These are phyloP conservation scores for Drosophila borealis DNA, from an alignment of 2,888 invertebrate genomes.

Conservation along the genomic window DNA sequence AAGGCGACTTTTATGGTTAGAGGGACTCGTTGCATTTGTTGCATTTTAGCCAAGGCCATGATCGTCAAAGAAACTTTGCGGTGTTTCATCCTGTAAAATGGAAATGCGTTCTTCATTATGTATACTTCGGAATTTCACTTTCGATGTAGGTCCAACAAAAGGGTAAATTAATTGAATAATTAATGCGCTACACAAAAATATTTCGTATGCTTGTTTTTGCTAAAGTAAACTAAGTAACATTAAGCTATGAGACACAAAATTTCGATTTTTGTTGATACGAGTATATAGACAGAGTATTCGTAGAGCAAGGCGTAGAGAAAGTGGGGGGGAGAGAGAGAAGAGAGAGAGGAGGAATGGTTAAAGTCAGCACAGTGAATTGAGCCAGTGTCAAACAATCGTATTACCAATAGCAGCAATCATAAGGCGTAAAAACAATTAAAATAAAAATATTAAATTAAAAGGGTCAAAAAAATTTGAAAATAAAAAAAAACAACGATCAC, in stretches of 20 bases:
- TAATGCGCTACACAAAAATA: conserved; percentile 1
- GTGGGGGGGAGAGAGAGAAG: background rate
- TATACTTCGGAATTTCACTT: conserved; percentile 8
- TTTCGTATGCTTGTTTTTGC: background rate
- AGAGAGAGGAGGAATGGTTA: conserved; percentile 2
- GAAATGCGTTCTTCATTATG: conserved; percentile 71
- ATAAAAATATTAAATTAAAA: conserved; percentile 14
- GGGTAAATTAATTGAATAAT: background rate
- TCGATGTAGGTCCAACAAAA: conserved; percentile 29
- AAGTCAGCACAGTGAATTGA: conserved; percentile 43
- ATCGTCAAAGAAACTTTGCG: conserved; percentile 99
- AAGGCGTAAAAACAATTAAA: conserved; percentile 4
- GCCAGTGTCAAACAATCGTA: conserved; percentile 41
- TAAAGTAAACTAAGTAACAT: conserved; percentile 11
- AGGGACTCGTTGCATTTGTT: conserved; percentile 24
- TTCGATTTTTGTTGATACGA: conserved; percentile 13
- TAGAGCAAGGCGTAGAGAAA: conserved; percentile 28
- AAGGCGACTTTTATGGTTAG: conserved; percentile 68
- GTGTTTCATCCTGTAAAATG: conserved; percentile 98
- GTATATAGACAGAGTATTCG: conserved; percentile 27
- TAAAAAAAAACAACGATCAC: conserved; percentile 39
- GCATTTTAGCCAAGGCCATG: conserved; percentile 95
- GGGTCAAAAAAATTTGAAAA: background rate
- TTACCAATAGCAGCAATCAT: conserved; percentile 38
- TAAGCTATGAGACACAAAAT: conserved; percentile 35